Evolutionary conservation across 1,140 invertebrate species (phyloP).

Genomic region (Anastatus disparis): DNA sequence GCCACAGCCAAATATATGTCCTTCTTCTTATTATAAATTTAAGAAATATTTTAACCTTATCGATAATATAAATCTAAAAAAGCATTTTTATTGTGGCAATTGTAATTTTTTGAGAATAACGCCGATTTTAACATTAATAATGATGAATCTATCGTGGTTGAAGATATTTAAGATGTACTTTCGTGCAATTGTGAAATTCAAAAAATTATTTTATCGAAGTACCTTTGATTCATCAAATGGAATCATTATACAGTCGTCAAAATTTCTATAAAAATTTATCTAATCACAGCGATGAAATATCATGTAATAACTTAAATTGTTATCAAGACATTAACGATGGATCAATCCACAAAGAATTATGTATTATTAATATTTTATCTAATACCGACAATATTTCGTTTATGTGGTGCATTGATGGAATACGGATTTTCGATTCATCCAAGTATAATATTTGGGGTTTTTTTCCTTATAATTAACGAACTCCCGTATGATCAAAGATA

Average conservation of each 20-base stretch:
- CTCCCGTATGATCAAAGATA: too few relatives aligned
- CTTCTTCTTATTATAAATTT: background rate
- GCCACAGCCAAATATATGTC: background rate
- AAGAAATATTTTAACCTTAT: too few relatives aligned
- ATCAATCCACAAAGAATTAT: too few relatives aligned
- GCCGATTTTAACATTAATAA: too few relatives aligned
- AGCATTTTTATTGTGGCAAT: background rate
- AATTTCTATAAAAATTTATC: background rate
- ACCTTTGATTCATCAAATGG: background rate
- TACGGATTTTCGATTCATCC: background rate
- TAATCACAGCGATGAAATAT: background rate
- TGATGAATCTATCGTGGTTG: background rate
- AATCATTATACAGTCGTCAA: background rate
- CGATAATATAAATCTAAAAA: background rate
- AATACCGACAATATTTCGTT: too few relatives aligned
- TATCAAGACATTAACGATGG: too few relatives aligned
- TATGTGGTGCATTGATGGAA: background rate
- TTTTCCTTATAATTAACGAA: constrained; percentile 31
- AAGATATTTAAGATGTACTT: background rate
- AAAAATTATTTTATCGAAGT: constrained; percentile 1
- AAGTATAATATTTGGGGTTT: background rate
- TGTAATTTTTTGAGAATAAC: background rate
- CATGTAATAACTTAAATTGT: background rate
- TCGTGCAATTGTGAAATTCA: background rate
- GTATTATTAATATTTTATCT: background rate